Base-by-base conservation (phyloP, 2,888 invertebrate species). In the Volucella inflata region DNA sequence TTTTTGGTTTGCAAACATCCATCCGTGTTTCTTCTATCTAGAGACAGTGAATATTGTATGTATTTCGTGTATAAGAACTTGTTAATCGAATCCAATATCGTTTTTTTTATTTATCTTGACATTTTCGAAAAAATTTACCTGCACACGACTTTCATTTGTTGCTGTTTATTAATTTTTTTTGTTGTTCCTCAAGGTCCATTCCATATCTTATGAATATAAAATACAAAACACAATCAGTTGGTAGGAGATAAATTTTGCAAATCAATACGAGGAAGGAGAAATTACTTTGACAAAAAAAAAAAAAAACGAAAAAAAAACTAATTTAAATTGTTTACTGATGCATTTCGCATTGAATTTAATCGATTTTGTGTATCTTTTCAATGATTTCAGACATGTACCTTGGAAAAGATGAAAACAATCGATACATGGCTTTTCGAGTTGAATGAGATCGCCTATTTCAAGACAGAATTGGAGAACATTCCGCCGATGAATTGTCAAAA, bases 401-500 rank as follows among this genome's bases (percentile, higher is more conserved):
- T 91, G 75, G 89, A 90, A 51, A 91, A 91, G 89, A 91, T 91
- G 89, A 90, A 89, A 84, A 90, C 90, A 2, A 87, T 90, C 64
- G 89, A 90, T 76, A 90, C 91, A 10, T 92, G 92, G 92, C 90
- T 92, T 2, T 90, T 91, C 55, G 90, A 91, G 10, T 83, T 92
- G 91, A 94, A 88, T 92, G 93, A 90, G 85, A 90, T 92, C 59
- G 88, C 90, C 1, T 91, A 91, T 67, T 90, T 91, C 55, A 90
- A 90, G 42, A 89, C 89, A 16, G 90, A 90, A 46, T 87, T 88
- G 68, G 89, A 88, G 55, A 90, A 90, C 59, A 88, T 88, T 87
- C 91, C 92, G 1, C 88, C 91, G 1, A 92, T 92, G 91, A 91
- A 90, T 79, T 92, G 92, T 87, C 92, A 92, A 88, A 92, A 92